phyloP scores from a whole-genome alignment of 2,797 vertebrate genomes.

The Labroides dimidiatus region DNA sequence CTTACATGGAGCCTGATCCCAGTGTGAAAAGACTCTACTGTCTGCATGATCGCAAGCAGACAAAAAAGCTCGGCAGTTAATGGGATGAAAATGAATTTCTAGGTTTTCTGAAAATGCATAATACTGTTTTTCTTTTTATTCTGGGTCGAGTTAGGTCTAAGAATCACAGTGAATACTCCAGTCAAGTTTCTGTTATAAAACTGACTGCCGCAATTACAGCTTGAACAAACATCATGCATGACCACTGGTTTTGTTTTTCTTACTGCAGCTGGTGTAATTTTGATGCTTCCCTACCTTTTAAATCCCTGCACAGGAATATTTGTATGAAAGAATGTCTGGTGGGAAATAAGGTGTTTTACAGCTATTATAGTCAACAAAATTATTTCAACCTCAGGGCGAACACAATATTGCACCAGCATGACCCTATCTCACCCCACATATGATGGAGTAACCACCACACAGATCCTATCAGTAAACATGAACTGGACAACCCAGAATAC shows the following conservation, averaged over 20 bases:
- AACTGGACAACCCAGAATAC: conserved; percentile 69
- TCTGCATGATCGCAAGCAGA: conserved; percentile 69
- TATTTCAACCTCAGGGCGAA: conserved; percentile 83
- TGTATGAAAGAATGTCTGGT: conserved; percentile 76
- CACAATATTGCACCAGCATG: conserved; percentile 83
- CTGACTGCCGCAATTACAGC: conserved; percentile 5
- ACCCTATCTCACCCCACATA: conserved; percentile 75
- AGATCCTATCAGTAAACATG: conserved; percentile 81
- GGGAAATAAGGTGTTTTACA: conserved; percentile 87
- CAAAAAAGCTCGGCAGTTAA: conserved; percentile 57
- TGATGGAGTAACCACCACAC: conserved; percentile 79
- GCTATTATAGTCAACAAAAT: conserved; percentile 85
- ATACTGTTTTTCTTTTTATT: conserved; percentile 27
- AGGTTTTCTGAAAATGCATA: conserved; percentile 40
- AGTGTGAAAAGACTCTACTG: conserved; percentile 75
- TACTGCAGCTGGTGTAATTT: conserved; percentile 52
- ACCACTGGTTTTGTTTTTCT: conserved; percentile 16
- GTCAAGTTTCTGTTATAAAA: conserved; percentile 20
- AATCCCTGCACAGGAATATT: conserved; percentile 78
- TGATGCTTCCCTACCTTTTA: conserved; percentile 52
- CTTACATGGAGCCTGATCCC: conserved; percentile 77
- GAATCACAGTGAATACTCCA: neutral
- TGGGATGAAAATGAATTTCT: conserved; percentile 54
- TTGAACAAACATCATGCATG: conserved; percentile 24
- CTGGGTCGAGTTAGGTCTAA: conserved; percentile 4